Conservation (phyloP, 1,140 invertebrate genomes). For the Drosophila littoralis region DNA sequence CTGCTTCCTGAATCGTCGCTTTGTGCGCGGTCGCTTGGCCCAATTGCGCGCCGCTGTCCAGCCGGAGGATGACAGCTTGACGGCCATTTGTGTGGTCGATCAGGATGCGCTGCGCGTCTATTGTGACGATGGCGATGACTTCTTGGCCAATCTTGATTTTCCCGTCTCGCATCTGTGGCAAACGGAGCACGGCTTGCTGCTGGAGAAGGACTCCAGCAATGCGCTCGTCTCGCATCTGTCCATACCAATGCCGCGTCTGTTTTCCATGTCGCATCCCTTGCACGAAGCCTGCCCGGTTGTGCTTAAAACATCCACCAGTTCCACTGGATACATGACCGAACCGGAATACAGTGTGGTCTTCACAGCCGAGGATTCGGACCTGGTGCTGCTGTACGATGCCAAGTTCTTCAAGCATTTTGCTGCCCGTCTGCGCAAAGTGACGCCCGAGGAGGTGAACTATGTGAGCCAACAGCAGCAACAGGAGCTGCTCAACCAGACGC, state of each 20-base stretch:
- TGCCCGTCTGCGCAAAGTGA: conserved; percentile 91
- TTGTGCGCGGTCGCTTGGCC: conserved; percentile 87
- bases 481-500: conserved; percentile 53
- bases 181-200: conserved; percentile 90
- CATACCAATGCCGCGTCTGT: conserved; percentile 88
- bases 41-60: conserved; percentile 56
- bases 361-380: conserved; percentile 87
- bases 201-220: conserved; percentile 88
- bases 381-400: conserved; percentile 91
- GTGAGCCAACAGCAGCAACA: conserved; percentile 79
- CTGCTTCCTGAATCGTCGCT: conserved; percentile 88
- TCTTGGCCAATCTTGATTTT: conserved; percentile 92
- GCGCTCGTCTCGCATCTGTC: conserved; percentile 71
- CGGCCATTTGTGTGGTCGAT: conserved; percentile 85
- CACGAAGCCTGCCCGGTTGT: conserved; percentile 95
- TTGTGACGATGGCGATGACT: conserved; percentile 92
- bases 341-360: conserved; percentile 87
- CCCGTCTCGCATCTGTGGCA: conserved; percentile 91
- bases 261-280: conserved; percentile 93
- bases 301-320: conserved; percentile 86
- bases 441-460: conserved; percentile 88
- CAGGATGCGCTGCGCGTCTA: conserved; percentile 91
- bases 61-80: conserved; percentile 55
- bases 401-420: conserved; percentile 91
- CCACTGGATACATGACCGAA: conserved; percentile 86